Percentiles rank a stretch among this genome's conserved stretches.
Conservation (phyloP, 2,113 vertebrate genomes). For the Columbina picui region DNA sequence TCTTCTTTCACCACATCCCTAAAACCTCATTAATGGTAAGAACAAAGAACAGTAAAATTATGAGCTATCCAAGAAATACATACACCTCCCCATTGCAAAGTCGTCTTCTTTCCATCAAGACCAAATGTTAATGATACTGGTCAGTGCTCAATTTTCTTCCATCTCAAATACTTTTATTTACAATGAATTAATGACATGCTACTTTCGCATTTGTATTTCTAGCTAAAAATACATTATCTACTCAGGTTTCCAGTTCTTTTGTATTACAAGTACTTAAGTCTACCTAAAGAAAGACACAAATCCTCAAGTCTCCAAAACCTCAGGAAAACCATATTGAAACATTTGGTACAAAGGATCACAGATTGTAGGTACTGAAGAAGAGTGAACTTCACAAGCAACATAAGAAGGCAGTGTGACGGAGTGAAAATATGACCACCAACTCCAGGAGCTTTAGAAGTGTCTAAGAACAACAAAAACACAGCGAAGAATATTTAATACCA, state of each 20-base stretch:
- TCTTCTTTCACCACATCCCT: background rate
- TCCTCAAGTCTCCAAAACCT: background rate
- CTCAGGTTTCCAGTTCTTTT: too few relatives aligned
- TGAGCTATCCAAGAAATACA: background rate
- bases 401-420: background rate
- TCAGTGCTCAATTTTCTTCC: background rate
- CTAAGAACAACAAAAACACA: background rate
- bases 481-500: background rate
- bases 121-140: accelerated
- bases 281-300: background rate
- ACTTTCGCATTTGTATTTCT: background rate
- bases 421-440: background rate
- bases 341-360: background rate
- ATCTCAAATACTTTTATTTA: background rate
- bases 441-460: background rate
- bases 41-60: background rate
- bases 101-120: background rate
- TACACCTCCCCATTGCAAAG: background rate
- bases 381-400: background rate
- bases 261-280: background rate
- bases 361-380: background rate
- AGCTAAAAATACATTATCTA: background rate
- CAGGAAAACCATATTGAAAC: background rate
- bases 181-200: background rate
- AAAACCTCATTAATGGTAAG: background rate